A percentile compares a stretch with the other conserved stretches of the same genome.
phyloP scores from a whole-genome alignment of 2,888 invertebrate species.

The Phyto melanocephala region DNA sequence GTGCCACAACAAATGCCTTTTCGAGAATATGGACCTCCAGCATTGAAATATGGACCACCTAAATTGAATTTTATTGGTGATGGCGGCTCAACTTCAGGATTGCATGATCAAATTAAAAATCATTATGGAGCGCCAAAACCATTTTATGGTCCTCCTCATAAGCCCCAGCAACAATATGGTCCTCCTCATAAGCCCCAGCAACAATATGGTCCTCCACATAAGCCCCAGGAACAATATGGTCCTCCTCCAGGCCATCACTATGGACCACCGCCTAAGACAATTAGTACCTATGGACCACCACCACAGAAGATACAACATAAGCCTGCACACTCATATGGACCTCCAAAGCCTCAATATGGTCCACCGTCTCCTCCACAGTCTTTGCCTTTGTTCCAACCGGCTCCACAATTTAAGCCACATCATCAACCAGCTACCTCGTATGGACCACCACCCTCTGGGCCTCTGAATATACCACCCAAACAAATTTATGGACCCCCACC shows the following conservation, averaged over 20 bases:
- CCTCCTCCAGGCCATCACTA: too few relatives aligned
- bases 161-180: constrained; percentile 70
- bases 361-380: constrained; percentile 78
- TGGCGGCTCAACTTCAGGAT: constrained; percentile 73
- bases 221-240: too few relatives aligned
- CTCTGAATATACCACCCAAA: constrained; percentile 75
- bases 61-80: constrained; percentile 78
- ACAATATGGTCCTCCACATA: constrained; percentile 79
- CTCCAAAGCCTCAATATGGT: constrained; percentile 73
- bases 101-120: constrained; percentile 77
- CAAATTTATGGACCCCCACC: constrained; percentile 78
- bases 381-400: constrained; percentile 74
- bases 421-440: constrained; percentile 73
- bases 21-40: constrained; percentile 76
- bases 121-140: constrained; percentile 77
- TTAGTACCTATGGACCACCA: constrained; percentile 69
- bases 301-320: constrained; percentile 50
- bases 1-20: constrained; percentile 76
- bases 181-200: too few relatives aligned
- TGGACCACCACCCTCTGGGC: constrained; percentile 74
- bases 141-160: constrained; percentile 79
- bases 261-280: constrained; percentile 66
- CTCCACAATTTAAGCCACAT: constrained; percentile 70
- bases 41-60: constrained; percentile 80
- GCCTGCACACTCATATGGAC: constrained; percentile 77